Percentiles rank a stretch among this genome's conserved stretches.
Conservation (phyloP, 2,797 vertebrate species). For the Fundulus diaphanus region DNA sequence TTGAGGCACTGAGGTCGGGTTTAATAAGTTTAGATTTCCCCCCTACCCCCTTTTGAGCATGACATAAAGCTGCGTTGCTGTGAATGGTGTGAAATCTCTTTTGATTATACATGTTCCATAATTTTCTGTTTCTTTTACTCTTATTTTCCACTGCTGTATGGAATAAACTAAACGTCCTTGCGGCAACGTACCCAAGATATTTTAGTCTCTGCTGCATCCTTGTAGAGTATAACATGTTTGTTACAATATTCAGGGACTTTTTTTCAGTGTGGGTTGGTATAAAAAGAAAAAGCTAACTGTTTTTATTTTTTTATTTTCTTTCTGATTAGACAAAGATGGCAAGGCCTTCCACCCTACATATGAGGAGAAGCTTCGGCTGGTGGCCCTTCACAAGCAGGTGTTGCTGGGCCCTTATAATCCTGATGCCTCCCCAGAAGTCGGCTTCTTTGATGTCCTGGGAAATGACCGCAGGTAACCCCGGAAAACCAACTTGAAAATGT, state of each 20-base stretch:
- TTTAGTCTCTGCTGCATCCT: neutral
- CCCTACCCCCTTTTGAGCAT: no score
- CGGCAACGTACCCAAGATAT: no score
- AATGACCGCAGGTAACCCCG: constrained; percentile 93
- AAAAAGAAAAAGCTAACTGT: constrained; percentile 8
- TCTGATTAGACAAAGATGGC: constrained; percentile 91
- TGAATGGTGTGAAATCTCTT: no score
- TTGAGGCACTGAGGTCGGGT: no score
- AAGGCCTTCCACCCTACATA: constrained; percentile 99
- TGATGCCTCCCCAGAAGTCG: constrained; percentile 95
- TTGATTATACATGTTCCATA: no score
- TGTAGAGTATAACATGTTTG: neutral
- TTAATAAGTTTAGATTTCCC: no score
- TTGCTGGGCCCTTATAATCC: constrained; percentile 94
- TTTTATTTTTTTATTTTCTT: neutral
- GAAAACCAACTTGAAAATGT: neutral
- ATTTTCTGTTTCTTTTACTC: no score
- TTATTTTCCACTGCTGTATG: no score
- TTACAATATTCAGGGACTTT: neutral
- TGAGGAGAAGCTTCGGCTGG: constrained; percentile 95
- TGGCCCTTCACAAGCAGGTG: constrained; percentile 95
- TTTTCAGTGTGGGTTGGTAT: neutral
- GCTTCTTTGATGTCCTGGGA: constrained; percentile 98
- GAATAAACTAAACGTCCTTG: no score
- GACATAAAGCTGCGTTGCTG: no score